Percentiles rank a stretch among this genome's conserved stretches.
Conservation (phyloP, 2,113 vertebrate genomes). For the Nerophis ophidion region DNA sequence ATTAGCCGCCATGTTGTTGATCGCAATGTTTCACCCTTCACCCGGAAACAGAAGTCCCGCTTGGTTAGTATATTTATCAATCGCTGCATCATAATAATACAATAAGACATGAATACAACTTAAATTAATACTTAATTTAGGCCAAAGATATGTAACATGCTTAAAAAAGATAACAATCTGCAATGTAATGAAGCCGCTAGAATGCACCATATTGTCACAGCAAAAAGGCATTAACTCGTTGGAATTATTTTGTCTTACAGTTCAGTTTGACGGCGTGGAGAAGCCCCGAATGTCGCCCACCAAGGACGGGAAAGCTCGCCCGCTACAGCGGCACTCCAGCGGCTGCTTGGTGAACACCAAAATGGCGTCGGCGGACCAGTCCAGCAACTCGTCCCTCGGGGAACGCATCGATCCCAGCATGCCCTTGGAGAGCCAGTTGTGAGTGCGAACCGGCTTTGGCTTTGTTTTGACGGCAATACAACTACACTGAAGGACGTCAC, state of each 20-base stretch:
- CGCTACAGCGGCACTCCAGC: constrained; percentile 78
- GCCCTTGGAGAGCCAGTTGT: constrained; percentile 95
- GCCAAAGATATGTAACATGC: too few species aligned
- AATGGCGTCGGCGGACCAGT: constrained; percentile 75
- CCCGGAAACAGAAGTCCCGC: too few species aligned
- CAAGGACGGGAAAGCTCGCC: constrained; percentile 81
- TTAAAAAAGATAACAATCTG: too few species aligned
- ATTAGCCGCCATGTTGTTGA: too few species aligned
- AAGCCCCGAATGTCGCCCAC: constrained; percentile 81
- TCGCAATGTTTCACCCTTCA: too few species aligned
- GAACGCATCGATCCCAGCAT: constrained; percentile 88
- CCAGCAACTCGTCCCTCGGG: constrained; percentile 75
- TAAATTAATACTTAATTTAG: too few species aligned
- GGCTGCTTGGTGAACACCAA: constrained; percentile 83
- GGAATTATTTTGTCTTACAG: constrained; percentile 58
- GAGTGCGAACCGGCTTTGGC: constrained; percentile 60
- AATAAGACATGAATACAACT: too few species aligned
- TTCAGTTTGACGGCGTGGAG: constrained; percentile 82
- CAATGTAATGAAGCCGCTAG: too few species aligned
- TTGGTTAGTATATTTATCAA: too few species aligned
- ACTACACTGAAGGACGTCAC: too few species aligned
- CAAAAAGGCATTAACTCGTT: constrained; percentile 5
- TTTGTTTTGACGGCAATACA: not conserved
- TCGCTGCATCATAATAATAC: too few species aligned
- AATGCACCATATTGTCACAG: not conserved